These are phyloP conservation scores for Dicroscelio sp. DNA, from an alignment of 2,888 invertebrate species.

Conservation along the genomic window DNA sequence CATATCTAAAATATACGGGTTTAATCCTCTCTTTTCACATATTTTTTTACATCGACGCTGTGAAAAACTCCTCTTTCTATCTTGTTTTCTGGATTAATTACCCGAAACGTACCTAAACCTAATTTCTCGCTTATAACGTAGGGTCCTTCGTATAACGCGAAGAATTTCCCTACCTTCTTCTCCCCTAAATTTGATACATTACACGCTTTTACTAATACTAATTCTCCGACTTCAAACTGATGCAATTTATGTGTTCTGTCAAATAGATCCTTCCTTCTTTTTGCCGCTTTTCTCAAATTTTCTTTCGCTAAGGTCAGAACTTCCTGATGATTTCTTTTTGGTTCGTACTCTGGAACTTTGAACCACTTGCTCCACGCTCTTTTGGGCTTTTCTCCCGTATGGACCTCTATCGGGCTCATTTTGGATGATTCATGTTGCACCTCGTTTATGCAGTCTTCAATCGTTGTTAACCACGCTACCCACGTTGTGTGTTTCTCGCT, in stretches of 20 bases:
- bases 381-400: slow-evolving; percentile 17
- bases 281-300: not conserved
- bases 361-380: slow-evolving; percentile 16
- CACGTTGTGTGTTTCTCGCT: slow-evolving; percentile 8
- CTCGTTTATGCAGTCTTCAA: slow-evolving; percentile 57
- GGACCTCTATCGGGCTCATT: slow-evolving; percentile 37
- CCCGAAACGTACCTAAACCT: not conserved
- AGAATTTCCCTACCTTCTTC: slow-evolving; percentile 19
- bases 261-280: not conserved
- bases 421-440: slow-evolving; percentile 55
- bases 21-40: not conserved
- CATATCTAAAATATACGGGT: not conserved
- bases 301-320: not conserved
- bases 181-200: not conserved
- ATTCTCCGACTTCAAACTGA: not conserved
- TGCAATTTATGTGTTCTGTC: not conserved
- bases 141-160: not conserved
- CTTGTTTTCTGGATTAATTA: not conserved
- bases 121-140: too few species aligned
- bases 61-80: not conserved
- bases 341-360: not conserved
- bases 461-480: slow-evolving; percentile 24
- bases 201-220: not conserved
- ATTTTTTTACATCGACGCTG: not conserved
- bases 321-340: too few species aligned